Percentiles rank a stretch among this genome's conserved stretches.
phyloP scores from a whole-genome alignment of 2,888 invertebrate species.

The Euzophera pinguis region DNA sequence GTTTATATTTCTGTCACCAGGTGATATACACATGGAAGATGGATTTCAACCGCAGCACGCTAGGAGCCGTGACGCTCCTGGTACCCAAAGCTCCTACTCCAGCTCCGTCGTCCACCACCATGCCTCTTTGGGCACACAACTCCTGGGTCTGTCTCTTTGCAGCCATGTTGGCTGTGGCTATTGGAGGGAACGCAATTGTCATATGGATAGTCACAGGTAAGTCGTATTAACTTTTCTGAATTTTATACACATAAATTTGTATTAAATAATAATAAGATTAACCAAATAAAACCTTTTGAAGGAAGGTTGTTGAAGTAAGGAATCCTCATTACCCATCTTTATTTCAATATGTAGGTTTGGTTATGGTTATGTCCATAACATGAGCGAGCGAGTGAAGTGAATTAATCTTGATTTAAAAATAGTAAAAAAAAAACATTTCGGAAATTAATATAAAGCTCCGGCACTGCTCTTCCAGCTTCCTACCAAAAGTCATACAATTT shows the following conservation, averaged over 20 bases:
- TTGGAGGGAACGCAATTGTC: slow-evolving; percentile 93
- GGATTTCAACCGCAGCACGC: slow-evolving; percentile 69
- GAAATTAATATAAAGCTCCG: no score
- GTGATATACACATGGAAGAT: slow-evolving; percentile 74
- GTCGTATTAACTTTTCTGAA: no score
- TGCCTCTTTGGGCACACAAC: slow-evolving; percentile 83
- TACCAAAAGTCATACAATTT: no score
- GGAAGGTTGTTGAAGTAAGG: no score
- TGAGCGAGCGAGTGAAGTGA: no score
- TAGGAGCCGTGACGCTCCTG: slow-evolving; percentile 62
- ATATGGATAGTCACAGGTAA: slow-evolving; percentile 95
- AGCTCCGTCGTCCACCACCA: slow-evolving; percentile 44
- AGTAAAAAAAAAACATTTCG: no score
- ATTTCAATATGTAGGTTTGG: no score
- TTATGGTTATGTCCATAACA: no score
- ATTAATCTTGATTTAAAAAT: no score
- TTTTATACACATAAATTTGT: neutral
- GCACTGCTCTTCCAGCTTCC: no score
- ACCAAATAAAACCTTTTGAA: no score
- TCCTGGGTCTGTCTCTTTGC: slow-evolving; percentile 88
- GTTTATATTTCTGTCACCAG: slow-evolving; percentile 34
- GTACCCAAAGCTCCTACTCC: slow-evolving; percentile 55
- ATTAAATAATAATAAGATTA: neutral
- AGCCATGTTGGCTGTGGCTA: slow-evolving; percentile 88
- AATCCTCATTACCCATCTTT: no score